A percentile compares a stretch with the other conserved stretches of the same genome.
Evolutionary conservation across 2,888 invertebrate species (phyloP).

Genomic region (Blera fallax): DNA sequence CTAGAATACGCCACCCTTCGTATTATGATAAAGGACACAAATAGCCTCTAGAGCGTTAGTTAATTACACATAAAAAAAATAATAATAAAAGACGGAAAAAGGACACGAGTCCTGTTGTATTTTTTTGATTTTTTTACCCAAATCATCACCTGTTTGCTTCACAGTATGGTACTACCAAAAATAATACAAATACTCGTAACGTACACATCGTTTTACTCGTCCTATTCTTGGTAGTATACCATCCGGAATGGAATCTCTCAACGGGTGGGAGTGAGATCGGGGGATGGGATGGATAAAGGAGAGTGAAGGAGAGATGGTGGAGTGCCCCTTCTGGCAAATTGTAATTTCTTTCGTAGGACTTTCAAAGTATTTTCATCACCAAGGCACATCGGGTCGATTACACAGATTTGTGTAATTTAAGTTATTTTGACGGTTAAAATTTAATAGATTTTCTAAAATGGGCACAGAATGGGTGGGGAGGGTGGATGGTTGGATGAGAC

Average conservation of each 20-base stretch:
- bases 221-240: background rate
- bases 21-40: background rate
- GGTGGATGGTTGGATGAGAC: background rate
- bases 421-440: background rate
- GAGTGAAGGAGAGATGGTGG: no score
- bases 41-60: background rate
- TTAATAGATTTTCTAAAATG: background rate
- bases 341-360: background rate
- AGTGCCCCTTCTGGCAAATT: background rate
- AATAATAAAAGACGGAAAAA: background rate
- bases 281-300: no score
- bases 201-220: background rate
- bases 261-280: background rate
- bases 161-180: background rate
- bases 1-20: background rate
- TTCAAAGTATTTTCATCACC: background rate
- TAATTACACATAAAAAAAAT: background rate
- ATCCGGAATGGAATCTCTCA: background rate
- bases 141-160: conserved; percentile 1
- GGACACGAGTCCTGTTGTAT: background rate
- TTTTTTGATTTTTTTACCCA: background rate
- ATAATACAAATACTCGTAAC: background rate
- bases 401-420: background rate
- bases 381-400: background rate
- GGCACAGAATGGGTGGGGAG: background rate